Evolutionary conservation across 1,140 invertebrate genomes (phyloP).

Genomic region (Ptiloglossa arizonensis): DNA sequence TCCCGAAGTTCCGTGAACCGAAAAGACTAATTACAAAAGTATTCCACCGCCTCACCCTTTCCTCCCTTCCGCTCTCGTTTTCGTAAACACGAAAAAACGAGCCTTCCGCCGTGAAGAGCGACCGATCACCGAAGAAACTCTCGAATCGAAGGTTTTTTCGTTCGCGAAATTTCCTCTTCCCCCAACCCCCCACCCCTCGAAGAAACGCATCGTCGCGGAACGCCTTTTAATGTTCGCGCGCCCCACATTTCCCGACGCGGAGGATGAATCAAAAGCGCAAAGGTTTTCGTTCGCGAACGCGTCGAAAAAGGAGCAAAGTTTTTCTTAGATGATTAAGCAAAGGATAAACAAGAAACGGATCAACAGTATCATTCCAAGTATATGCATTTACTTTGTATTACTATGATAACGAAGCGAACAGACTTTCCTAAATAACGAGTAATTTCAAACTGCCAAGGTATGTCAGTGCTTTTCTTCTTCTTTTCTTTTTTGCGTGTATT

Average conservation of each 20-base stretch:
- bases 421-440: conserved; percentile 62
- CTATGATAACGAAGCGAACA: conserved; percentile 56
- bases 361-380: conserved; percentile 73
- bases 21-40: conserved; percentile 39
- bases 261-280: conserved; percentile 58
- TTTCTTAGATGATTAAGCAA: conserved; percentile 45
- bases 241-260: neutral
- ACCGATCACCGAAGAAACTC: neutral
- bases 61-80: neutral
- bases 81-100: conserved; percentile 4
- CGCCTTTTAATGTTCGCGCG: neutral
- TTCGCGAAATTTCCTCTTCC: too few species aligned
- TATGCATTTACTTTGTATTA: conserved; percentile 71
- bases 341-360: conserved; percentile 7
- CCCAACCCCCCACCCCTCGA: too few species aligned
- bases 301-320: conserved; percentile 9
- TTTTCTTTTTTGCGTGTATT: conserved; percentile 8
- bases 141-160: neutral
- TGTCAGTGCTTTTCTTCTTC: conserved; percentile 47
- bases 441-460: conserved; percentile 65
- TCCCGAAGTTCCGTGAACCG: conserved; percentile 2
- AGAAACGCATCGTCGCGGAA: neutral
- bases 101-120: neutral
- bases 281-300: conserved; percentile 45
- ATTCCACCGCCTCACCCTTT: neutral